These are phyloP conservation scores for Mya arenaria DNA, from an alignment of 1,140 invertebrate species.

Conservation along the genomic window DNA sequence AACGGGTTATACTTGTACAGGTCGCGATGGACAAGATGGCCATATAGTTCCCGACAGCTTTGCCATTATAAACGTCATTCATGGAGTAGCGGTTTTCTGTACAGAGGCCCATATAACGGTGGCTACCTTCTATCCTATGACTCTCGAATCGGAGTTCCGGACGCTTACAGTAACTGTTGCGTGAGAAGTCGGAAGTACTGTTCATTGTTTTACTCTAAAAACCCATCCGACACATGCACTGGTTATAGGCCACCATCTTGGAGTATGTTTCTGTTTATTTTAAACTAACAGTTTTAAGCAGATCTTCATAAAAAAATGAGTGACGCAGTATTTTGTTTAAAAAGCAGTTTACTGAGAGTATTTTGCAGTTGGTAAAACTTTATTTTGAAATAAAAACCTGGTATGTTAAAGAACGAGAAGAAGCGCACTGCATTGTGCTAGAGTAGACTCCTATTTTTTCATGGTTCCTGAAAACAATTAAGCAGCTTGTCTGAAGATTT, in stretches of 20 bases:
- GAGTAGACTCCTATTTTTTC: no score
- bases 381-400: no score
- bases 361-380: no score
- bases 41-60: not conserved
- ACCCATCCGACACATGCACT: not conserved
- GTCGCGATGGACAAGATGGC: not conserved
- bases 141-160: not conserved
- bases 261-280: not conserved
- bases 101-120: not conserved
- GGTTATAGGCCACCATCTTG: not conserved
- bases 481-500: no score
- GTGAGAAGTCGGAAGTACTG: not conserved
- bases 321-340: no score
- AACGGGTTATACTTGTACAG: no score
- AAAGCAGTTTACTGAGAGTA: no score
- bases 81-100: not conserved
- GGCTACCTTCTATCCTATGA: not conserved
- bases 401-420: no score
- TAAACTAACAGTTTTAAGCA: not conserved
- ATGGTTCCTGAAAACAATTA: no score
- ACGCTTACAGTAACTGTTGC: not conserved
- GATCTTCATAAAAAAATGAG: no score
- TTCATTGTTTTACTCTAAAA: not conserved
- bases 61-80: not conserved
- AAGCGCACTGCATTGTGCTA: no score